Conservation (phyloP, 2,888 invertebrate genomes). For the Philonicus albiceps region DNA sequence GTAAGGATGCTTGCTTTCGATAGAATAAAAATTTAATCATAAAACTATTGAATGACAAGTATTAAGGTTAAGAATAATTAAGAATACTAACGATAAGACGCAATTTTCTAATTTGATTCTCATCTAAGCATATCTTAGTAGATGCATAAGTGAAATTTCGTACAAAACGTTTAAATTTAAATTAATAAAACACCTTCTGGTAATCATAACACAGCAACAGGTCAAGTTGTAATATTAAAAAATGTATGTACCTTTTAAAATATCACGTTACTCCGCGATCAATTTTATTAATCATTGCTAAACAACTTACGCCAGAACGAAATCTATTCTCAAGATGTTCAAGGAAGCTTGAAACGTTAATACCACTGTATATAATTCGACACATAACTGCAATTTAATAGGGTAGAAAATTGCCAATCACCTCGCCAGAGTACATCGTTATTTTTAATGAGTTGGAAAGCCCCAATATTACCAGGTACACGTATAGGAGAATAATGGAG, state of each 20-base stretch:
- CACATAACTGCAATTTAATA: conserved; percentile 37
- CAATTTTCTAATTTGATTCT: too few relatives aligned
- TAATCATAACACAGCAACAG: too few relatives aligned
- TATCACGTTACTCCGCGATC: not conserved
- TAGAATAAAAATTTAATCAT: too few relatives aligned
- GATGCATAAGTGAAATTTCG: too few relatives aligned
- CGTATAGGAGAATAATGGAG: not conserved
- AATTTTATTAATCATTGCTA: not conserved
- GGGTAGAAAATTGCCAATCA: conserved; percentile 41
- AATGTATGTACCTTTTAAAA: not conserved
- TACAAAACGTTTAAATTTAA: too few relatives aligned
- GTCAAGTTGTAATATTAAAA: too few relatives aligned
- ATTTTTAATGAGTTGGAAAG: conserved; percentile 38
- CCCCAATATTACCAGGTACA: not conserved
- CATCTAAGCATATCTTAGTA: too few relatives aligned
- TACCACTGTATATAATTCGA: conserved; percentile 5
- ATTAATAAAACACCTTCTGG: too few relatives aligned
- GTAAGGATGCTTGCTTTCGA: too few relatives aligned
- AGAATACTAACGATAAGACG: too few relatives aligned
- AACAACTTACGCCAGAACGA: not conserved
- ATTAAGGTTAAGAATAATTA: too few relatives aligned
- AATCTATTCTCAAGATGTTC: not conserved
- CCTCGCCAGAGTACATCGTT: conserved; percentile 37
- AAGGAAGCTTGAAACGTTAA: conserved; percentile 1
- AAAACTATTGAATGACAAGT: too few relatives aligned